These are phyloP conservation scores for Rhagium mordax DNA, from an alignment of 2,888 invertebrate genomes.

Conservation along the genomic window DNA sequence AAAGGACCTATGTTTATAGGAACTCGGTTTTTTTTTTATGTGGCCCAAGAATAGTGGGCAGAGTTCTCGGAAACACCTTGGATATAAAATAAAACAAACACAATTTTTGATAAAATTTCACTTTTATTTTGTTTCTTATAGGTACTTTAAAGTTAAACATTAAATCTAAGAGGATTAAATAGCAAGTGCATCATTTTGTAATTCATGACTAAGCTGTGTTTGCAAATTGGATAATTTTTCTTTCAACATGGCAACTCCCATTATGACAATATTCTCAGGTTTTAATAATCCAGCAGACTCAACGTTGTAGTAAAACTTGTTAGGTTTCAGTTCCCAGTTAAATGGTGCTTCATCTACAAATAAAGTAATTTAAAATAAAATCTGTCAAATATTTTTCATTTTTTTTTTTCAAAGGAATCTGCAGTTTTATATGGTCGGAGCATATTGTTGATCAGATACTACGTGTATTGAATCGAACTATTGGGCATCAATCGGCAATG, in stretches of 20 bases:
- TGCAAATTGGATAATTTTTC: conserved; percentile 97
- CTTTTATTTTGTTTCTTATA: background rate
- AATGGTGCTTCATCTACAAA: conserved; percentile 88
- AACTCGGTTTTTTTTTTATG: no score
- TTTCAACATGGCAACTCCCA: conserved; percentile 94
- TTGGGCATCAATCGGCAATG: no score
- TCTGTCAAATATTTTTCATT: no score
- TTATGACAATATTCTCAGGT: conserved; percentile 97
- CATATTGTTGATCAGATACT: no score
- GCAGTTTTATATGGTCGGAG: no score
- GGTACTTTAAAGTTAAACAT: background rate
- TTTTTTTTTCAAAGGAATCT: no score
- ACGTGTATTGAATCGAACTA: no score
- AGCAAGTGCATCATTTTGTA: conserved; percentile 86
- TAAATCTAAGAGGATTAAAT: conserved; percentile 32
- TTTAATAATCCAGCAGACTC: conserved; percentile 95
- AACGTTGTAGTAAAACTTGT: conserved; percentile 97
- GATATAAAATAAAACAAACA: background rate
- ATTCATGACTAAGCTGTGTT: conserved; percentile 91
- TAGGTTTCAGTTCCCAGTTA: conserved; percentile 95
- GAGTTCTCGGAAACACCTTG: no score
- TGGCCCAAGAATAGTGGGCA: no score
- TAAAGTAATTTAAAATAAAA: conserved; percentile 13
- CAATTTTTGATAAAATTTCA: background rate
- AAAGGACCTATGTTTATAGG: no score